Conservation (phyloP, 2,113 vertebrate genomes). For the Herpetotheres cachinnans region DNA sequence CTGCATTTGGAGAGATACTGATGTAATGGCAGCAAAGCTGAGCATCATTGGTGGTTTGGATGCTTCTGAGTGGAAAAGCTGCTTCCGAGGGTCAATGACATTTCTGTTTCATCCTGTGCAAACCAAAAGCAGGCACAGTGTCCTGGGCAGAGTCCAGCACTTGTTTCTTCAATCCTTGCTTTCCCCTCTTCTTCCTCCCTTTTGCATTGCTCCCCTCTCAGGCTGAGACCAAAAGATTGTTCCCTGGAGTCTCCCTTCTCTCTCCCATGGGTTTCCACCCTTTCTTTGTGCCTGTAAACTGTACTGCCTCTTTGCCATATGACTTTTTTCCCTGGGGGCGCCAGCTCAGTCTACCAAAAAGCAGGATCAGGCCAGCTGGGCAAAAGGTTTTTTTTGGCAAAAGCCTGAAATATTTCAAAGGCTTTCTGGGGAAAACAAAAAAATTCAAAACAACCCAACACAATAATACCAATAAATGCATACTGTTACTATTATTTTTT, state of each 20-base stretch:
- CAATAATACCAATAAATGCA: neutral
- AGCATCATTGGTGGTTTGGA: neutral
- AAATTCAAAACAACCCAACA: neutral
- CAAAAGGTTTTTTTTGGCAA: neutral
- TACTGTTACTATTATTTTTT: neutral
- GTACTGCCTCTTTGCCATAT: neutral
- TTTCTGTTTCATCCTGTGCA: neutral
- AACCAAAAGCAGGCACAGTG: neutral
- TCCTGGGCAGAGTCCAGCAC: neutral
- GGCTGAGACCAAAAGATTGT: neutral
- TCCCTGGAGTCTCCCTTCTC: neutral
- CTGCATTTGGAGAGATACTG: neutral
- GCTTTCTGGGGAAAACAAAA: neutral
- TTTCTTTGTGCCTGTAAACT: neutral
- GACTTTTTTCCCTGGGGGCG: neutral
- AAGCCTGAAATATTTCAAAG: neutral
- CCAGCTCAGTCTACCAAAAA: neutral
- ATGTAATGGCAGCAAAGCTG: neutral
- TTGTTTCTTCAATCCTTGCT: neutral
- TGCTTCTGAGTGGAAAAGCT: neutral
- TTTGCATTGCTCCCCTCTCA: neutral
- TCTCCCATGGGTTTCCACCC: neutral
- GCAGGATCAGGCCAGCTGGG: neutral
- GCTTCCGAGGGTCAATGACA: neutral
- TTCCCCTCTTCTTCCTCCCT: neutral